phyloP scores from a whole-genome alignment of 64 coral and sea anemone genomes.

The Actinia equina region DNA sequence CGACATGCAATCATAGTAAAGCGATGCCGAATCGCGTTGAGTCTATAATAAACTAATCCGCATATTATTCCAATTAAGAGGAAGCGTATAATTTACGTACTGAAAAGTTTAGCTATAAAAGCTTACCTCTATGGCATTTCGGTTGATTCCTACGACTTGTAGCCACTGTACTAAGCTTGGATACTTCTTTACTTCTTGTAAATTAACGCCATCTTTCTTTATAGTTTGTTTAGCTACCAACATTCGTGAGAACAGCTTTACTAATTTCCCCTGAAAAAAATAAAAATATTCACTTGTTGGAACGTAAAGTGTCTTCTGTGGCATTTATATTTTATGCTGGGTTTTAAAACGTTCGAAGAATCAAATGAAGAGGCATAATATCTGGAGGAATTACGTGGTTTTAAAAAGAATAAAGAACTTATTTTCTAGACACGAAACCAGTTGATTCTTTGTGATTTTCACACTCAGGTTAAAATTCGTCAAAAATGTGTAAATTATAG shows the following conservation, averaged over 20 bases:
- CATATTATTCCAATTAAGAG: background rate
- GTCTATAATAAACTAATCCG: background rate
- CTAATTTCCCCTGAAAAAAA: conserved; percentile 86
- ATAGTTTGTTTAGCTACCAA: conserved; percentile 77
- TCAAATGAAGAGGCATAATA: background rate
- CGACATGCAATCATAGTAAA: background rate
- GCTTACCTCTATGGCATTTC: conserved; percentile 69
- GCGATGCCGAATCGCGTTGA: background rate
- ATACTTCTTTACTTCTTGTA: conserved; percentile 51
- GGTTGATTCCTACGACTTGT: conserved; percentile 75
- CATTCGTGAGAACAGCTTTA: conserved; percentile 89
- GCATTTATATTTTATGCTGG: conserved; percentile 21
- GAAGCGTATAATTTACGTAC: background rate
- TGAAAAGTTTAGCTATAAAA: background rate
- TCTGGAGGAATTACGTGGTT: background rate
- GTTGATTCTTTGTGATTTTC: background rate
- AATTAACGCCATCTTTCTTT: conserved; percentile 32
- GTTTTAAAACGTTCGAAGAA: background rate
- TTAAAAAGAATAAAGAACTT: background rate
- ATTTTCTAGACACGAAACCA: background rate
- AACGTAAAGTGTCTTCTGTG: background rate
- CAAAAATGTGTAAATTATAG: background rate
- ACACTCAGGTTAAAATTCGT: background rate
- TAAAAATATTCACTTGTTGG: background rate
- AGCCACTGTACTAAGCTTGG: conserved; percentile 87